phyloP scores from a whole-genome alignment of 1,140 invertebrate species.

The Fopius arisanus region DNA sequence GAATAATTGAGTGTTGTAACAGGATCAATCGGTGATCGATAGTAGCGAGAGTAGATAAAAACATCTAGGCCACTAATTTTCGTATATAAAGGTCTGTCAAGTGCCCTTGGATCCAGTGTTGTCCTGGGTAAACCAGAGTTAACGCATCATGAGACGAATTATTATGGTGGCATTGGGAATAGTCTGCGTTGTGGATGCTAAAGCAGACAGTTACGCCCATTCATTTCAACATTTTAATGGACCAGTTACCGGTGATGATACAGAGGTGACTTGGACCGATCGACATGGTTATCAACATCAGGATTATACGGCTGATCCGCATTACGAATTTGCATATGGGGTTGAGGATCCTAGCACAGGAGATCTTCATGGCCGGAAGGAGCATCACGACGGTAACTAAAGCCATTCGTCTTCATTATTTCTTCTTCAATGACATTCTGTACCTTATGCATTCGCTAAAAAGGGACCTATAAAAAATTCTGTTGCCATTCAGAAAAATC shows the following conservation, averaged over 20 bases:
- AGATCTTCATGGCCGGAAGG: constrained; percentile 71
- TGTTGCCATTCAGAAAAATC: too few relatives aligned
- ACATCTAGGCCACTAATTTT: neutral
- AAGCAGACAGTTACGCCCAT: constrained; percentile 43
- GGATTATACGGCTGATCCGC: constrained; percentile 62
- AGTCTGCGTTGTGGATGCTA: neutral
- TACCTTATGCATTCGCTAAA: too few relatives aligned
- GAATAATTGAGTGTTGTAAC: constrained; percentile 4
- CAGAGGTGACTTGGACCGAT: constrained; percentile 54
- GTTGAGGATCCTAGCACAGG: constrained; percentile 71
- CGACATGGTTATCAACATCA: constrained; percentile 53
- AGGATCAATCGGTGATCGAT: neutral
- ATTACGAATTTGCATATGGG: constrained; percentile 72
- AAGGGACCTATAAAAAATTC: too few relatives aligned
- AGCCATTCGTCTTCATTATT: too few relatives aligned
- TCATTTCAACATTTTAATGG: constrained; percentile 62
- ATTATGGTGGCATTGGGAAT: neutral
- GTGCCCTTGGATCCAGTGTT: neutral
- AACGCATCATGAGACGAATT: neutral
- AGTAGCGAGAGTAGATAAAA: neutral
- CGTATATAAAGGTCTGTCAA: neutral
- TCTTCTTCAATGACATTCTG: too few relatives aligned
- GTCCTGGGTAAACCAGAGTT: neutral
- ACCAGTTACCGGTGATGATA: constrained; percentile 54
- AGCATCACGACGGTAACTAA: constrained; percentile 67